These are phyloP conservation scores for Perca fluviatilis DNA, from an alignment of 2,113 vertebrate genomes.

Conservation along the genomic window DNA sequence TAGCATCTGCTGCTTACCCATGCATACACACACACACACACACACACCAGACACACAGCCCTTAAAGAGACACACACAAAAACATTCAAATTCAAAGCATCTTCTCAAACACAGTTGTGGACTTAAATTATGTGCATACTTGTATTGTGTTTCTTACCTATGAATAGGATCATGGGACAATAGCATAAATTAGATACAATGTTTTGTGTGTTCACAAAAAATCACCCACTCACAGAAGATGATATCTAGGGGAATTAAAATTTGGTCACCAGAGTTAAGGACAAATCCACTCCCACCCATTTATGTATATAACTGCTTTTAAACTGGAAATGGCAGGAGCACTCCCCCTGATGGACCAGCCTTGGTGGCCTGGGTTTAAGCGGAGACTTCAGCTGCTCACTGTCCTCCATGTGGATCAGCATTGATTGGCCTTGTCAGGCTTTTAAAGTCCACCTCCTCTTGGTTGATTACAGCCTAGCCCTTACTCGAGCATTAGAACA, in stretches of 20 bases:
- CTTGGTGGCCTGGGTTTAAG: slow-evolving; percentile 13
- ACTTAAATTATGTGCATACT: not conserved
- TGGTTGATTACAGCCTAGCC: slow-evolving; percentile 44
- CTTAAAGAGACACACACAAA: not conserved
- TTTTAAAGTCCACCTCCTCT: slow-evolving; percentile 47
- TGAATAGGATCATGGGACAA: not conserved
- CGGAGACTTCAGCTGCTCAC: slow-evolving; percentile 15
- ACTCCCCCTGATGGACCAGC: slow-evolving; percentile 40
- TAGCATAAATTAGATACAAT: not conserved
- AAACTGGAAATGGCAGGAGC: slow-evolving; percentile 27
- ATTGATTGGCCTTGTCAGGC: slow-evolving; percentile 50
- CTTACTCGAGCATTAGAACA: slow-evolving; percentile 27
- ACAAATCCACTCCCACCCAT: not conserved
- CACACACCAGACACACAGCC: not conserved
- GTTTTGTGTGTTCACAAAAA: not conserved
- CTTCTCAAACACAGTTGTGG: not conserved
- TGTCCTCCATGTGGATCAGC: slow-evolving; percentile 33
- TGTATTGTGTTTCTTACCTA: not conserved
- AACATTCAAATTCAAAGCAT: not conserved
- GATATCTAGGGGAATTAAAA: not conserved
- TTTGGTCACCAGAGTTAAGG: not conserved
- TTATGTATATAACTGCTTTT: not conserved
- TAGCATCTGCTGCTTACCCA: not conserved
- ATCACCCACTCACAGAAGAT: not conserved
- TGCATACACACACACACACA: not conserved